These are phyloP conservation scores for Ptychadena robeensis DNA, from an alignment of 2,797 vertebrate species.

Conservation along the genomic window DNA sequence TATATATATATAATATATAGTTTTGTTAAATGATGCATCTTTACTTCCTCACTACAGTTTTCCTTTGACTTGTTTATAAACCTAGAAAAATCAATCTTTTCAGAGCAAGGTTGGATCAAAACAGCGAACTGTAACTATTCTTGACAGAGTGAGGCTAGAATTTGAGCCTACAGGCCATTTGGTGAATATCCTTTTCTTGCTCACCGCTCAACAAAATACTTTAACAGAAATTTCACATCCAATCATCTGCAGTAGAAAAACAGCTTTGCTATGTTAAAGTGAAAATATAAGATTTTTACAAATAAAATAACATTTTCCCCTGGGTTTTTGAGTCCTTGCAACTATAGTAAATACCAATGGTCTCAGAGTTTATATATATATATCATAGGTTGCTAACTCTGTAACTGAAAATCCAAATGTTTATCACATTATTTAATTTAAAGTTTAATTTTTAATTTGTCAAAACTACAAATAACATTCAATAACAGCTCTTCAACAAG, in stretches of 20 bases:
- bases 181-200: conserved; percentile 37
- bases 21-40: no score
- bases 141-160: conserved; percentile 45
- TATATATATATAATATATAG: neutral
- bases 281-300: conserved; percentile 33
- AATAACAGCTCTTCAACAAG: no score
- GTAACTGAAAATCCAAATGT: no score
- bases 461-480: no score
- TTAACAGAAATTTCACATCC: conserved; percentile 45
- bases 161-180: conserved; percentile 39
- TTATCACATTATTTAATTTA: no score
- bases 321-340: no score
- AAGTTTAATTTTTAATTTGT: no score
- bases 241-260: conserved; percentile 41
- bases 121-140: conserved; percentile 43
- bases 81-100: conserved; percentile 36
- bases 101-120: conserved; percentile 40
- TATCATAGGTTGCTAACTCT: no score
- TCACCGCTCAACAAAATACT: conserved; percentile 32
- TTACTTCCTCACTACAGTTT: neutral
- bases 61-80: conserved; percentile 29
- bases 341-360: conserved; percentile 17
- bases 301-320: conserved; percentile 29
- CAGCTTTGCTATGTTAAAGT: conserved; percentile 36
- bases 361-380: no score